A percentile compares a stretch with the other conserved stretches of the same genome.
Conservation (phyloP, 2,888 invertebrate genomes). For the Boloria euphrosyne region DNA sequence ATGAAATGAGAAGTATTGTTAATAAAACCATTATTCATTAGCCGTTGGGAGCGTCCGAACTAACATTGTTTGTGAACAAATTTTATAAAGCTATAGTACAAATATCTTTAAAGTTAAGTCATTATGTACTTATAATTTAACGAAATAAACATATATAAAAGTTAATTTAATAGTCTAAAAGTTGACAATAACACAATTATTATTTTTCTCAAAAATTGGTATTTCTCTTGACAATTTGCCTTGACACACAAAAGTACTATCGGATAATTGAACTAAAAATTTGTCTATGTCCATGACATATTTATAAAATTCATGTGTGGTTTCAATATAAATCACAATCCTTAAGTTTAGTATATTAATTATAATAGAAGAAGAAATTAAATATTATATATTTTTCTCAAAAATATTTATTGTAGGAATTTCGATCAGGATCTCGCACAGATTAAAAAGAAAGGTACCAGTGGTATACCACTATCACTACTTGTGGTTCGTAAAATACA, state of each 20-base stretch:
- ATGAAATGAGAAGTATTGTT: conserved; percentile 42
- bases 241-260: conserved; percentile 53
- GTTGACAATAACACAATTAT: conserved; percentile 17
- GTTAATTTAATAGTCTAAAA: not conserved
- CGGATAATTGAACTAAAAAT: conserved; percentile 13
- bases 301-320: not conserved
- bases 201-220: conserved; percentile 18
- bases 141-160: conserved; percentile 4
- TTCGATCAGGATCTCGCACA: not conserved
- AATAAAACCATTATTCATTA: conserved; percentile 42
- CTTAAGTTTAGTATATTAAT: no score
- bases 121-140: not conserved
- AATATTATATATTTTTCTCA: not conserved
- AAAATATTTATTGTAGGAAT: not conserved
- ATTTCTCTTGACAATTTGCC: conserved; percentile 53
- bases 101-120: conserved; percentile 6
- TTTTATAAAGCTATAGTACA: conserved; percentile 10
- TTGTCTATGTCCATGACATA: not conserved
- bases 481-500: no score
- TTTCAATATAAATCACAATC: not conserved
- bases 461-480: no score
- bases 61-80: conserved; percentile 53
- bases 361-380: no score
- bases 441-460: no score
- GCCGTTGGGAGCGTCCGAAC: conserved; percentile 68